A percentile compares a stretch with the other conserved stretches of the same genome.
These are phyloP conservation scores for Hirtodrosophila confusa DNA, from an alignment of 2,888 invertebrate genomes.

Conservation along the genomic window DNA sequence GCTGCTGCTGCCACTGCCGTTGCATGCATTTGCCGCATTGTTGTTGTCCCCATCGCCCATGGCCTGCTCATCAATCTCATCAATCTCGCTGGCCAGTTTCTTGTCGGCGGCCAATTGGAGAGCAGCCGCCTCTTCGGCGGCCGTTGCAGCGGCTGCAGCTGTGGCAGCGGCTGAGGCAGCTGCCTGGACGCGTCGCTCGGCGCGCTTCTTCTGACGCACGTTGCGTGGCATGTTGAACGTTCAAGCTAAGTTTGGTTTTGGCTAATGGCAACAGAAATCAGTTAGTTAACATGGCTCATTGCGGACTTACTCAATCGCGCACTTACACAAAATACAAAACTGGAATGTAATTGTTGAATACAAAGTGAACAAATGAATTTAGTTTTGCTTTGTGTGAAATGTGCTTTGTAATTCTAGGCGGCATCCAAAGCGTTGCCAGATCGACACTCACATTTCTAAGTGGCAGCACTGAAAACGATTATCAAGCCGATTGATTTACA, in stretches of 20 bases:
- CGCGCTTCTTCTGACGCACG: constrained; percentile 44
- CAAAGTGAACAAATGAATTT: constrained; percentile 8
- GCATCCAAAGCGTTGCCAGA: background rate
- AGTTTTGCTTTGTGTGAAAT: background rate
- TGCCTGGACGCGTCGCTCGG: constrained; percentile 32
- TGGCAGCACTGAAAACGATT: too few species aligned
- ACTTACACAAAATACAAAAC: constrained; percentile 13
- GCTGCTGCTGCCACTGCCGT: constrained; percentile 11
- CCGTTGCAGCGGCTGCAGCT: background rate
- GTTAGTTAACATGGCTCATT: too few species aligned
- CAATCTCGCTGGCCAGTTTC: background rate
- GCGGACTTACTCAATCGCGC: too few species aligned
- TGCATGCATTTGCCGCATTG: constrained; percentile 1
- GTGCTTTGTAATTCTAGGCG: background rate
- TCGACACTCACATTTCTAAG: too few species aligned
- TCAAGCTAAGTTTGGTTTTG: too few species aligned
- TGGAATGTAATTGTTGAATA: background rate
- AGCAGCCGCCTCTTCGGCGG: background rate
- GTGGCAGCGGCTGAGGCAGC: background rate
- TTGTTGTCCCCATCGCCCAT: constrained; percentile 10
- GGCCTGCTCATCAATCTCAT: constrained; percentile 10
- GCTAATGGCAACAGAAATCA: too few species aligned
- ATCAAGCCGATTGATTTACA: too few species aligned
- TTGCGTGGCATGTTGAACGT: constrained; percentile 36
- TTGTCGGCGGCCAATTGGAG: background rate